Evolutionary conservation across 2,797 vertebrate genomes (phyloP), one percentile per base, ranked within the genome.

Genomic region (Darevskia nairensis): DNA sequence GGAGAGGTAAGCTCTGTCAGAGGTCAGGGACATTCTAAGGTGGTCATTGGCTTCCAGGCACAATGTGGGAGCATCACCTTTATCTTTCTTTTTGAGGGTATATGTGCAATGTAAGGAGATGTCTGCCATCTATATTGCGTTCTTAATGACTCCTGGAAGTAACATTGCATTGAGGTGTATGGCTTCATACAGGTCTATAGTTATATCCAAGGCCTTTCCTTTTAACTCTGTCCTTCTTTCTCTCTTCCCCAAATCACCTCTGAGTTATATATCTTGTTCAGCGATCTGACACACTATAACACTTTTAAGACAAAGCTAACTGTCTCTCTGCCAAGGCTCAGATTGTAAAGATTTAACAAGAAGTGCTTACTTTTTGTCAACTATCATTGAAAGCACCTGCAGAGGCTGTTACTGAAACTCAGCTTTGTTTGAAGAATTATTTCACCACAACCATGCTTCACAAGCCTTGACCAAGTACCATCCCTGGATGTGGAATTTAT

Each of bases 341-440:
- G 55, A 46, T 41, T 71, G 44, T 55, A 79, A 88, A 69, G 25
- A 83, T 72, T 84, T 88, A 83, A 32, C 15, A 25, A 69, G 32
- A 68, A 71, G 25, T 27, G 17, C 32, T 79, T 69, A 55, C 32
- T 19, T 25, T 61, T 80, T 71, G 32, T 80, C 29, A 9, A 29
- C 32, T 39, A 39, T 86, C 23, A 59, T 8, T 46, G 25, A 39
- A 39, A 41, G 55, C 35, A 46, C 35, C 39, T 78, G 46, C 21
- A 59, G 25, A 79, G 41, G 19, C 17, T 88, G 6, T 75, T 72
- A 72, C 72, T 76, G 29, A 82, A 68, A 55, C n/a, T 77, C 27
- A 35, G 44, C 25, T 84, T 84, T 27, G 61, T 83, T 71, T 88
- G 68, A 85, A 84, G 21, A 41, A 85, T 44, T 10, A 72, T 32